Evolutionary conservation across 2,888 invertebrate genomes (phyloP).

Genomic region (Atherix ibis): DNA sequence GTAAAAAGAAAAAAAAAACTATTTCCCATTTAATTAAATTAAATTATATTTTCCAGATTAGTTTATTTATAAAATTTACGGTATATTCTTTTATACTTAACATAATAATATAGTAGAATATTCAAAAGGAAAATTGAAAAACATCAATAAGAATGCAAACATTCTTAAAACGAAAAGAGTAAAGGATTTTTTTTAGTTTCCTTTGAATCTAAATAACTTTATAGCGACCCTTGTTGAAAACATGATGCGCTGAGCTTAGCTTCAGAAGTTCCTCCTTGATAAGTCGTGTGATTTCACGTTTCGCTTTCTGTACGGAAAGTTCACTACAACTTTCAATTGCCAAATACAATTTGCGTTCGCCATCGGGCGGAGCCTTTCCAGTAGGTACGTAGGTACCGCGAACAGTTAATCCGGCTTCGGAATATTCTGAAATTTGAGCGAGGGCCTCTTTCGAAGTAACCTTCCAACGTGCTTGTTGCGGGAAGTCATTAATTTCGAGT

Average conservation of each 20-base stretch:
- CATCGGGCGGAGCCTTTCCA: constrained; percentile 79
- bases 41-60: too few species aligned
- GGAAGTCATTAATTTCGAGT: constrained; percentile 98
- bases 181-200: too few species aligned
- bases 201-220: constrained; percentile 91
- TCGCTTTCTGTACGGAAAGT: constrained; percentile 87
- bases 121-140: too few species aligned
- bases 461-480: constrained; percentile 95
- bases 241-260: constrained; percentile 71
- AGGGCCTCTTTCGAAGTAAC: constrained; percentile 97
- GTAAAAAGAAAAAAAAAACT: too few species aligned
- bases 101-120: too few species aligned
- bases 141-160: too few species aligned
- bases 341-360: constrained; percentile 88
- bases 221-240: constrained; percentile 82
- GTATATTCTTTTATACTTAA: too few species aligned
- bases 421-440: constrained; percentile 96
- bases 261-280: constrained; percentile 96
- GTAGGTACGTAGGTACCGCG: constrained; percentile 90
- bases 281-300: constrained; percentile 90
- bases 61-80: too few species aligned
- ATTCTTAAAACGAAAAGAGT: too few species aligned
- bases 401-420: constrained; percentile 97
- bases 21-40: too few species aligned
- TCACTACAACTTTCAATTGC: constrained; percentile 99